These are phyloP conservation scores for Gorsachius goisagi DNA, from an alignment of 2,113 vertebrate species.

Conservation along the genomic window DNA sequence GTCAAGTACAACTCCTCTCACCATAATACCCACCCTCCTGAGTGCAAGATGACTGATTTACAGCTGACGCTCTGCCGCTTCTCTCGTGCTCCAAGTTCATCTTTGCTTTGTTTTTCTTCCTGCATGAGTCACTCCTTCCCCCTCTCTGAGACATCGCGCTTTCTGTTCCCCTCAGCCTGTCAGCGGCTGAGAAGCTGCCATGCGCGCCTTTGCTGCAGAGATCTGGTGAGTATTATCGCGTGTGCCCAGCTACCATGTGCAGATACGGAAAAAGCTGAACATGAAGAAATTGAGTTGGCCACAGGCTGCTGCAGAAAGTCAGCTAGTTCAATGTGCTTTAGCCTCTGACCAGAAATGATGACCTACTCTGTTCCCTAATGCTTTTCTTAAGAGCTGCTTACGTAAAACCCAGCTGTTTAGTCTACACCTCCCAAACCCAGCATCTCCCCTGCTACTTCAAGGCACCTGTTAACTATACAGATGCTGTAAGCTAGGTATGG, in stretches of 20 bases:
- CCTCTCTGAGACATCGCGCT: background rate
- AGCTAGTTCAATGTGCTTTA: background rate
- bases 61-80: background rate
- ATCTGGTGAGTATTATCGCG: background rate
- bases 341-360: background rate
- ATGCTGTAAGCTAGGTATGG: background rate
- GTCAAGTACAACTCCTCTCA: background rate
- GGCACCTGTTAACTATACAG: background rate
- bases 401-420: background rate
- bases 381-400: background rate
- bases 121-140: conserved; percentile 28
- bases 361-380: background rate
- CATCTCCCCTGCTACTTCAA: background rate
- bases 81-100: background rate
- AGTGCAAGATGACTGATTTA: background rate
- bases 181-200: background rate
- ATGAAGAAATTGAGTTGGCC: background rate
- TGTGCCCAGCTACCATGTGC: background rate
- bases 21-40: background rate
- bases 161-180: background rate
- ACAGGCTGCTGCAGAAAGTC: background rate
- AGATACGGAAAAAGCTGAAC: background rate
- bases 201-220: background rate
- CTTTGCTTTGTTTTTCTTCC: conserved; percentile 51
- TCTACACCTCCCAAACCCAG: background rate